These are phyloP conservation scores for Tragelaphus buxtoni DNA, from an alignment of 2,113 vertebrate species.

Conservation along the genomic window DNA sequence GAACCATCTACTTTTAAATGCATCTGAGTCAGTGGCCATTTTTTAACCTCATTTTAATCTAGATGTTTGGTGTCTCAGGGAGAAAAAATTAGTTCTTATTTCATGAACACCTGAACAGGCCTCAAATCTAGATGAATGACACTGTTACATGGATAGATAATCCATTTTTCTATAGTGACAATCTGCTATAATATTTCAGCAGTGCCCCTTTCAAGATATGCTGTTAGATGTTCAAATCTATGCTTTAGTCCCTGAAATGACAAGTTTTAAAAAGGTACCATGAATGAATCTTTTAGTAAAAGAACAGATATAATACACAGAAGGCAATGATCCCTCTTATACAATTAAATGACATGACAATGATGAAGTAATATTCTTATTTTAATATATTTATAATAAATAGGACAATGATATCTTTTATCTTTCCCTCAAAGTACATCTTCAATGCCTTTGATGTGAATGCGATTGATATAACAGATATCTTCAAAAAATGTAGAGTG, in stretches of 20 bases:
- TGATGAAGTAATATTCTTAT: neutral
- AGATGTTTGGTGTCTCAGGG: neutral
- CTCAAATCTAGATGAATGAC: conserved; percentile 57
- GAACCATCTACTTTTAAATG: neutral
- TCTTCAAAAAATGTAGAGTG: neutral
- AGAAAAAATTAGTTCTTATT: conserved; percentile 41
- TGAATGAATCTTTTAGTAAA: neutral
- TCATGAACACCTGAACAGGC: conserved; percentile 21
- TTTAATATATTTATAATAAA: neutral
- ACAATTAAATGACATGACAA: neutral
- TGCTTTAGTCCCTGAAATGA: neutral
- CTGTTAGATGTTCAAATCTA: neutral
- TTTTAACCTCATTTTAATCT: conserved; percentile 45
- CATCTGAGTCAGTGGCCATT: neutral
- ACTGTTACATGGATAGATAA: conserved; percentile 43
- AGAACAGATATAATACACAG: neutral
- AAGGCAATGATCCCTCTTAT: neutral
- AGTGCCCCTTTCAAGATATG: neutral
- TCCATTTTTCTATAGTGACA: conserved; percentile 52
- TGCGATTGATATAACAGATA: neutral
- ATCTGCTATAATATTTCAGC: conserved; percentile 34
- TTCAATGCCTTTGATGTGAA: neutral
- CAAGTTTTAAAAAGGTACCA: neutral
- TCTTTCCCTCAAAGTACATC: neutral
- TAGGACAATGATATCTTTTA: neutral